A percentile compares a stretch with the other conserved stretches of the same genome.
phyloP scores from a whole-genome alignment of 2,888 invertebrate species.

The Liopterus haemorrhoidalis region DNA sequence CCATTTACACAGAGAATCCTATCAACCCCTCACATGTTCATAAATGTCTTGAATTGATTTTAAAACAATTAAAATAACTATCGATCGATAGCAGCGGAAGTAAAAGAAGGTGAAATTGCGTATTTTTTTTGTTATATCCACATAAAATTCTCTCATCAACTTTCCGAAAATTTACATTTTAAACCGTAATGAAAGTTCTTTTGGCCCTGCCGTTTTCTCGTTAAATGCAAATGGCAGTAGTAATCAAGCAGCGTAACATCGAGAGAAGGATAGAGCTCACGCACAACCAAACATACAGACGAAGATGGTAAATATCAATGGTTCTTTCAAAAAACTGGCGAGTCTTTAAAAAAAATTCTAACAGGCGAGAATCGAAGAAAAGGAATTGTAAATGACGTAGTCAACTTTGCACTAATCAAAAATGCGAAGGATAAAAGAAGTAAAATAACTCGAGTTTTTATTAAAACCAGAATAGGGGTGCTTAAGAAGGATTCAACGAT shows the following conservation, averaged over 20 bases:
- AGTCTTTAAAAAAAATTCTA: conserved; percentile 29
- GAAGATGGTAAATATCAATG: conserved; percentile 30
- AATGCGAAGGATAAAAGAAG: too few relatives aligned
- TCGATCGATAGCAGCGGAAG: too few relatives aligned
- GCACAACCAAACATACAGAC: conserved; percentile 20
- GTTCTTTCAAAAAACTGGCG: conserved; percentile 31
- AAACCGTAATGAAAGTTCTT: conserved; percentile 39
- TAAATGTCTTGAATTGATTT: too few relatives aligned
- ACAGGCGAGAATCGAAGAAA: conserved; percentile 29
- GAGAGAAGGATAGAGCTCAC: conserved; percentile 15
- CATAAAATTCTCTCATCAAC: conserved; percentile 41
- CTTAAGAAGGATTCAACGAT: too few relatives aligned
- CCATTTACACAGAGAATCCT: too few relatives aligned
- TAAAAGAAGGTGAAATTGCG: too few relatives aligned
- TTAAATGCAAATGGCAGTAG: conserved; percentile 43
- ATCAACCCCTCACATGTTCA: too few relatives aligned
- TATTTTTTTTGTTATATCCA: too few relatives aligned
- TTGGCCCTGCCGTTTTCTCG: conserved; percentile 38
- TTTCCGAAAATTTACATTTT: conserved; percentile 41
- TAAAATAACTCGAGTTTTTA: too few relatives aligned
- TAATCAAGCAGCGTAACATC: conserved; percentile 36
- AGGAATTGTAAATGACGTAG: conserved; percentile 30
- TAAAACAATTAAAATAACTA: too few relatives aligned
- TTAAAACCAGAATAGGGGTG: too few relatives aligned
- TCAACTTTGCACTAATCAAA: conserved; percentile 19